Evolutionary conservation across 2,888 invertebrate species (phyloP).

Genomic region (Watsonalla cultraria): DNA sequence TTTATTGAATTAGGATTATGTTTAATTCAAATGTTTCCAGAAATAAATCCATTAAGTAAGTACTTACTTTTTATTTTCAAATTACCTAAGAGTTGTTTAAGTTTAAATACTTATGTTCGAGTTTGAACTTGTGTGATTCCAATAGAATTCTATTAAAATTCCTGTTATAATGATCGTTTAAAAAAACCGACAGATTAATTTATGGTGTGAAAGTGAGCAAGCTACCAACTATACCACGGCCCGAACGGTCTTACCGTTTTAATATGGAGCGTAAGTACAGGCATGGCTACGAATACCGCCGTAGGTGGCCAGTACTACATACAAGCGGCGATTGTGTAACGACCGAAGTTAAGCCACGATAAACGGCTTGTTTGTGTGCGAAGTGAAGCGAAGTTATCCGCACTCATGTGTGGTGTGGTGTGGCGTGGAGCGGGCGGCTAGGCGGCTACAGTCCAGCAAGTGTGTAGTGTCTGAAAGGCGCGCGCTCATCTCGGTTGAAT

Average conservation of each 20-base stretch:
- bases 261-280: constrained; percentile 13
- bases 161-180: not conserved
- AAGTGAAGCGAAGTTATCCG: constrained; percentile 35
- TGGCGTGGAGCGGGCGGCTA: constrained; percentile 14
- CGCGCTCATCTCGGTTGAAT: constrained; percentile 50
- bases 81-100: too few species aligned
- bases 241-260: constrained; percentile 5
- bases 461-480: constrained; percentile 40
- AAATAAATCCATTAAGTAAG: too few species aligned
- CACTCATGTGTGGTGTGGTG: constrained; percentile 32
- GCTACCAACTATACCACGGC: not conserved
- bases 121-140: too few species aligned
- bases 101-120: too few species aligned
- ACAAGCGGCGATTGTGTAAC: constrained; percentile 35
- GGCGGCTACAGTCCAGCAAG: constrained; percentile 39
- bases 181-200: not conserved
- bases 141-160: too few species aligned
- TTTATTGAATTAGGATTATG: too few species aligned
- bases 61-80: too few species aligned
- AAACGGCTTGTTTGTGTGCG: constrained; percentile 33
- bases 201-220: not conserved
- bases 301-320: constrained; percentile 7
- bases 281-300: constrained; percentile 4
- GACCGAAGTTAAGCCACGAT: constrained; percentile 31
- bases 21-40: too few species aligned